Base-by-base conservation (phyloP, 2,888 invertebrate genomes). In the Epistrophella euchroma region DNA sequence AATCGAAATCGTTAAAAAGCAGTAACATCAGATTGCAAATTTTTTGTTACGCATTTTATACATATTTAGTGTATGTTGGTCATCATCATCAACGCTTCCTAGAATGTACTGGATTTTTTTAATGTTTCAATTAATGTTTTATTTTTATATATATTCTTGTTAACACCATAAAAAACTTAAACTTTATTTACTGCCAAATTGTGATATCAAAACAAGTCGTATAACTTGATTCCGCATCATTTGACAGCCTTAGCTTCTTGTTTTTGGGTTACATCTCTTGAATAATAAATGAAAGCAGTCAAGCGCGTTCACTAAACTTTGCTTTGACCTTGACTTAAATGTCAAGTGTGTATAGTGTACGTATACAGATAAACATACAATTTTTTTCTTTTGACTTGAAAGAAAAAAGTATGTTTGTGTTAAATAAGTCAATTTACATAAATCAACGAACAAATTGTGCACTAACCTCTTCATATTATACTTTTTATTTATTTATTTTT, bases 371-470 rank as follows among this genome's bases (percentile, higher is more conserved):
- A 45, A 72, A 66, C 72, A 73, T 73, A 68, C 55, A 43, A 52
- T n/a, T 70, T 47, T 62, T 62, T 52, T 55, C 19, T 40, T n/a
- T n/a, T 19, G 45, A 64, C 55, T 58, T 56, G 5, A 25, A n/a
- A 40, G 47, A 37, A 45, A 40, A 50, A 62, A 68, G n/a, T 52
- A 68, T 52, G 19, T 32, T 47, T 68, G 22, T 58, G 64, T 78
- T 84, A 77, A 81, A 73, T 73, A 80, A 85, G 72, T 73, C 62
- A 85, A 81, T 85, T 85, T 81, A 73, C 81, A 85, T 85, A 81
- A 85, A 85, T 85, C 76, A 81, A 81, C 76, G 56, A 50, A 73
- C 56, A 11, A 58, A 80, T 76, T 85, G 72, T 85, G 80, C 75
- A 84, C 75, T 80, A 84, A 80, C 71, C 64, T 72, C 70, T 80